Base-by-base conservation (phyloP, 2,888 invertebrate species). In the Cristatella mucedo region DNA sequence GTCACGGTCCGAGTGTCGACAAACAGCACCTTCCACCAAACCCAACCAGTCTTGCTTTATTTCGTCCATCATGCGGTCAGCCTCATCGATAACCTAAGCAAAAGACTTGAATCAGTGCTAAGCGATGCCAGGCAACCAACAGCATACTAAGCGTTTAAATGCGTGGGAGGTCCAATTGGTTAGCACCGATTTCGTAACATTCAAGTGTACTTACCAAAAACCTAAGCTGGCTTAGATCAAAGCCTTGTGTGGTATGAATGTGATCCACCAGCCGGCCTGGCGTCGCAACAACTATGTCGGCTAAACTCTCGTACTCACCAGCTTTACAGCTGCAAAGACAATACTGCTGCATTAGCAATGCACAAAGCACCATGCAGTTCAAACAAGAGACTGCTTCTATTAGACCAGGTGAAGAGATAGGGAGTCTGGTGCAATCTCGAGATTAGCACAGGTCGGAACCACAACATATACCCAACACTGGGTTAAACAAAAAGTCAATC, bases 221-320 rank as follows among this genome's bases (percentile, higher is more conserved):
- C 41, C 63, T 44, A 1, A 64, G 55, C 31, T 57, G 54, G 15
- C 49, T 45, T 9, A 63, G 54, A 42, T 54, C 51, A 48, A 64
- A 59, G 6, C 61, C 63, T 22, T 76, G 71, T 0, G 86, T 86
- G 48, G 76, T 74, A 61, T 80, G 78, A 45, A 95, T 70, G 66
- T 95, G 93, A 61, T 91, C 87, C 0, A 91, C 79, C 39, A 95
- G 68, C 42, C 93, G 74, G 11, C 91, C 91, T 21, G 91, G 86
- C 13, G 95, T 95, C 37, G 87, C 82, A 1, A 95, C 76, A 39
- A 93, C 71, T 49, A 95, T 82, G 59, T 95, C 89, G 19, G 59
- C 66, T 33, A 53, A 44, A 45, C 59, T 57, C 38, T 51, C 26
- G 21, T 33, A 11, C n/a, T 29, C 33, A 36, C 40, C 36, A 7